Evolutionary conservation across 1,140 invertebrate species (phyloP).

Genomic region (Harpegnathos saltator): DNA sequence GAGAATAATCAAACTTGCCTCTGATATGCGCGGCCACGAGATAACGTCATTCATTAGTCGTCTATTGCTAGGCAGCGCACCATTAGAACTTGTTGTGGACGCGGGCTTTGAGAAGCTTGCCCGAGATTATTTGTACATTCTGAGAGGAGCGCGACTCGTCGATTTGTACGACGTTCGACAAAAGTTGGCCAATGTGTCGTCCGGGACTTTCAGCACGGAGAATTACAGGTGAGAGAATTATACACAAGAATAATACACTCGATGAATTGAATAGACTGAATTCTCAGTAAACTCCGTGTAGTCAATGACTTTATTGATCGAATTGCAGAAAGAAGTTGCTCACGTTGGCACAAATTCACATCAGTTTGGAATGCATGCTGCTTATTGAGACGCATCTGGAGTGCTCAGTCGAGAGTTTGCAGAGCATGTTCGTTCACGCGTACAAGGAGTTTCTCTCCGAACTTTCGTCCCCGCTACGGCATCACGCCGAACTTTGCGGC

Average conservation of each 20-base stretch:
- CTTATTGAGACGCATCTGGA: conserved; percentile 78
- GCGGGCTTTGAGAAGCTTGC: conserved; percentile 81
- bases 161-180: conserved; percentile 72
- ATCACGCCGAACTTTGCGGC: conserved; percentile 67
- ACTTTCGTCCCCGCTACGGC: conserved; percentile 73
- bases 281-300: neutral
- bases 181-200: conserved; percentile 66
- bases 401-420: conserved; percentile 75
- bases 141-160: conserved; percentile 73
- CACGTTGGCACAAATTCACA: conserved; percentile 77
- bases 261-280: conserved; percentile 1
- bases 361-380: conserved; percentile 80
- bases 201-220: conserved; percentile 70
- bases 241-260: neutral
- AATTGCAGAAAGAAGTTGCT: conserved; percentile 75
- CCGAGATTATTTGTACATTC: conserved; percentile 79
- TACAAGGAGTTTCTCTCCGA: conserved; percentile 73
- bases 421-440: conserved; percentile 70
- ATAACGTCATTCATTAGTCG: conserved; percentile 49
- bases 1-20: conserved; percentile 73
- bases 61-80: conserved; percentile 73
- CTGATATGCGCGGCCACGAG: conserved; percentile 65
- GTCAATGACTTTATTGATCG: conserved; percentile 15
- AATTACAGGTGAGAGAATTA: conserved; percentile 73
- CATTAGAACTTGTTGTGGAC: conserved; percentile 80